Conservation (phyloP, 2,888 invertebrate genomes). For the Eristalinus aeneus region DNA sequence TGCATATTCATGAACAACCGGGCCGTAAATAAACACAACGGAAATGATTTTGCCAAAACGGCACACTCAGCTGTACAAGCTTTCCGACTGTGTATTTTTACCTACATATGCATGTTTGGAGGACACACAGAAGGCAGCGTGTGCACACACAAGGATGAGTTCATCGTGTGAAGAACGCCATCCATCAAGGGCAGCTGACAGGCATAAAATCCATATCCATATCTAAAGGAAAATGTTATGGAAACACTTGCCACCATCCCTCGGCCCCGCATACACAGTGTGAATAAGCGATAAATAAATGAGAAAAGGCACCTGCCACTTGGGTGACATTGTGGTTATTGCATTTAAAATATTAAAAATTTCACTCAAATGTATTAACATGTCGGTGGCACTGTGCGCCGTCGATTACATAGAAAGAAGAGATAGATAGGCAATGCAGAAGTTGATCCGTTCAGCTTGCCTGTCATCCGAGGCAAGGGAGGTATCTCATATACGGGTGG, state of each 20-base stretch:
- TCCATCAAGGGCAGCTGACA: slow-evolving; percentile 55
- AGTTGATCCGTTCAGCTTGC: slow-evolving; percentile 22
- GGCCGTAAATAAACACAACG: neutral
- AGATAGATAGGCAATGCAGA: slow-evolving; percentile 18
- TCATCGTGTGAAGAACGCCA: slow-evolving; percentile 35
- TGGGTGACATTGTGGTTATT: slow-evolving; percentile 55
- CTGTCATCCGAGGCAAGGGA: neutral
- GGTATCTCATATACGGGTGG: neutral
- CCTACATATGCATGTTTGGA: neutral
- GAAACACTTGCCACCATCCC: neutral
- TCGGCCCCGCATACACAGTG: slow-evolving; percentile 11
- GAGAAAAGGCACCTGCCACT: slow-evolving; percentile 52
- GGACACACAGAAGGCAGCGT: neutral
- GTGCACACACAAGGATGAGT: slow-evolving; percentile 20
- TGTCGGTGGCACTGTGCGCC: slow-evolving; percentile 7
- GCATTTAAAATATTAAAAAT: slow-evolving; percentile 65
- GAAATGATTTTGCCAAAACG: neutral
- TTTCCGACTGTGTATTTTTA: neutral
- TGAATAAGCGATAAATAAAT: slow-evolving; percentile 42
- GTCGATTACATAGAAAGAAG: slow-evolving; percentile 22
- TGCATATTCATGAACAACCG: neutral
- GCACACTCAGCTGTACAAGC: neutral
- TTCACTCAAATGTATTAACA: slow-evolving; percentile 34
- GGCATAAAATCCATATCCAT: slow-evolving; percentile 55
- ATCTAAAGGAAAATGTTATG: slow-evolving; percentile 30